Base-by-base conservation (phyloP, 1,140 invertebrate genomes). In the Globodera rostochiensis region DNA sequence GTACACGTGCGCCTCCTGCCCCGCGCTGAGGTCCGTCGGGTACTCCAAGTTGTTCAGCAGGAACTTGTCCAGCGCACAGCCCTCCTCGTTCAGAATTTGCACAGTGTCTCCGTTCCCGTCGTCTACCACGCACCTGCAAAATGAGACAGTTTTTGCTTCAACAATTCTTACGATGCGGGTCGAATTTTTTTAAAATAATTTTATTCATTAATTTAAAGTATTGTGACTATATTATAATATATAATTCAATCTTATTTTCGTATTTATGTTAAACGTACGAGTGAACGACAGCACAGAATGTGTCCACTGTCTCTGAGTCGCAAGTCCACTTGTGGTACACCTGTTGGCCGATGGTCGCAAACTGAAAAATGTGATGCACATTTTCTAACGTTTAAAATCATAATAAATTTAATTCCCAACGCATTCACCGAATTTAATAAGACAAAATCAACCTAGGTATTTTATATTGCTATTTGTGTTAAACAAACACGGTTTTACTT, bases 311-410 rank as follows among this genome's bases (percentile, higher is more conserved):
- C 80, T 89, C 88, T 45, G 88, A 88, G 82, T 90, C 89, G 74
- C 88, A 89, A 36, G 89, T 90, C 89, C 89, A 89, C 81, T 90
- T 89, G 84, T 89, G 88, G 75, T 89, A 89, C 75, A 89, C 88
- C 80, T 89, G 88, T 79, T 90, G 89, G 53, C 88, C 88, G 74
- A 89, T 90, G 73, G 87, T 90, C 64, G 88, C 89, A 53, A 88
- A 89, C 77, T 89, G 86, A 64, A 64, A 5, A 15, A 15, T 36
- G 36, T 36, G 36, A 36, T 36, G 36, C 36, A 36, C 3, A 36
- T 36, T 3, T 36, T 36, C 36, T 36, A 36, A 36, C 36, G 2
- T 36, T 36, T 36, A 36, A 25, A 36, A 36, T 36, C 36, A 36
- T 36, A 36, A 36, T 36, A 36, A 36, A 36, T 36, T 36, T 36